A percentile compares a stretch with the other conserved stretches of the same genome.
Evolutionary conservation across 2,113 vertebrate species (phyloP).

Genomic region (Chascanopsetta lugubris): DNA sequence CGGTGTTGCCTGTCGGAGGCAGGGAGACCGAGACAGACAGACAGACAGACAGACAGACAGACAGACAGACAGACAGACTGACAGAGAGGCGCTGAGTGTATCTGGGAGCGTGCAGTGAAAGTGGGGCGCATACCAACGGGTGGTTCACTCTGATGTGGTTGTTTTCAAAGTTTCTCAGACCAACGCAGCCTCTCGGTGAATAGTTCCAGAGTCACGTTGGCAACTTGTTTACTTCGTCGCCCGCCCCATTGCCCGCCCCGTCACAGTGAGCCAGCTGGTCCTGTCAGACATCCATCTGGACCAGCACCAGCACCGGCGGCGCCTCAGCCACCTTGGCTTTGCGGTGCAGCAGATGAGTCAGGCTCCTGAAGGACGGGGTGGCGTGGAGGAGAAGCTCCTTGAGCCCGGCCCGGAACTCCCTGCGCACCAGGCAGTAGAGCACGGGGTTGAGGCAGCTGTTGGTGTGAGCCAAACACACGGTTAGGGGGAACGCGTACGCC

Average conservation of each 20-base stretch:
- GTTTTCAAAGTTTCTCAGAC: conserved; percentile 45
- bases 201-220: background rate
- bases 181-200: conserved; percentile 4
- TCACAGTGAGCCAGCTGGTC: background rate
- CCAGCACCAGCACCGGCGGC: conserved; percentile 75
- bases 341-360: conserved; percentile 69
- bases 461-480: conserved; percentile 84
- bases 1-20: background rate
- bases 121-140: conserved; percentile 52
- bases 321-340: conserved; percentile 79
- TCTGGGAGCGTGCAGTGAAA: conserved; percentile 30
- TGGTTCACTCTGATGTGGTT: conserved; percentile 28
- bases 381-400: conserved; percentile 77
- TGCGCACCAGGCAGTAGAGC: conserved; percentile 83
- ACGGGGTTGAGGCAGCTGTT: conserved; percentile 87
- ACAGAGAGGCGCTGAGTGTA: conserved; percentile 1
- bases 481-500: conserved; percentile 82
- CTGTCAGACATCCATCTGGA: conserved; percentile 79
- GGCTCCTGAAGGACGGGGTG: conserved; percentile 72
- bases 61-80: conserved; percentile 2
- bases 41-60: conserved; percentile 5
- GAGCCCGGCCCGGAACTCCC: conserved; percentile 82
- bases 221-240: background rate
- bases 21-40: conserved; percentile 2
- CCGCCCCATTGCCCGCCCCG: background rate